A percentile compares a stretch with the other conserved stretches of the same genome.
Conservation (phyloP, 2,888 invertebrate genomes). For the Trichopoda pennipes region DNA sequence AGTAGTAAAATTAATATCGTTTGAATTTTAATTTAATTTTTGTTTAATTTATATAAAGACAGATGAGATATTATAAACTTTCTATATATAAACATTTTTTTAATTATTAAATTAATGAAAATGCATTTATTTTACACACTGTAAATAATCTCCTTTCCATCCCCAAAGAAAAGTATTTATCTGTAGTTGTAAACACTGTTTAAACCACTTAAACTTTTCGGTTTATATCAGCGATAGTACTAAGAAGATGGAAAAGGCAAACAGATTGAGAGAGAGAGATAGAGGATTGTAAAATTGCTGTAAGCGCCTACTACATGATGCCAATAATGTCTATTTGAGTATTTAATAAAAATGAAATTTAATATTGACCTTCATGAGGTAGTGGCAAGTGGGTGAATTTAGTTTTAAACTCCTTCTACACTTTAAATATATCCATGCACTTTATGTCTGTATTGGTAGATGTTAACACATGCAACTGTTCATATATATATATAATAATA, state of each 20-base stretch:
- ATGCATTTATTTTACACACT: neutral
- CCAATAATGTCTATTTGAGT: constrained; percentile 21
- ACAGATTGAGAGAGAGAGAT: neutral
- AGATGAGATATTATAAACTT: no score
- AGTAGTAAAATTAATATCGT: no score
- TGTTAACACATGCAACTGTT: neutral
- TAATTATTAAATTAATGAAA: no score
- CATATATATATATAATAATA: no score
- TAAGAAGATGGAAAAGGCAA: neutral
- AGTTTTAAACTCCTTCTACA: constrained; percentile 3
- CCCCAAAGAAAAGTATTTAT: constrained; percentile 15
- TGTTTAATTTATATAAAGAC: no score
- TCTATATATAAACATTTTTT: no score
- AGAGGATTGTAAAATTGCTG: neutral
- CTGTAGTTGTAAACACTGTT: constrained; percentile 47
- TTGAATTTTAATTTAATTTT: no score
- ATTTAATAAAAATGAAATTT: constrained; percentile 60
- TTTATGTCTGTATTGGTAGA: neutral
- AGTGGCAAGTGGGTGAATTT: neutral
- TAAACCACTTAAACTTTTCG: constrained; percentile 58
- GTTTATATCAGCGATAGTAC: constrained; percentile 37
- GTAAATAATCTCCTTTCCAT: neutral
- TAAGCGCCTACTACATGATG: neutral
- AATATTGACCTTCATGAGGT: constrained; percentile 56
- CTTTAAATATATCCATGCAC: constrained; percentile 6